Conservation (phyloP, 35 echinoderm and acorn worm species). For the Ophiothrix spiculata region DNA sequence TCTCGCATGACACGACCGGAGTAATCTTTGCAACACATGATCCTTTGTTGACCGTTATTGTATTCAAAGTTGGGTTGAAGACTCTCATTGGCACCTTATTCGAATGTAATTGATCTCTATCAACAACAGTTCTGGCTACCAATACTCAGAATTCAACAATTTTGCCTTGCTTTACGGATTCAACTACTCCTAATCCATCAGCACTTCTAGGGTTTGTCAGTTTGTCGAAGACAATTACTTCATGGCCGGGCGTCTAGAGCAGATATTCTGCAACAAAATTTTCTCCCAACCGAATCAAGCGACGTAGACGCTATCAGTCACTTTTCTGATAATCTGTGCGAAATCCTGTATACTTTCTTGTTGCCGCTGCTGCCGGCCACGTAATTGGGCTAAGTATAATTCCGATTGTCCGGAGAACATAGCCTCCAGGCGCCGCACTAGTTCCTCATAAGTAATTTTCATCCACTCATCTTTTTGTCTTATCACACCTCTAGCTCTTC, state of each 20-base stretch:
- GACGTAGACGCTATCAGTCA: too few species aligned
- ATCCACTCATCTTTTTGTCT: too few species aligned
- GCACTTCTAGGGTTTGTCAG: not conserved
- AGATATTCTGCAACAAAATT: not conserved
- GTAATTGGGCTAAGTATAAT: too few species aligned
- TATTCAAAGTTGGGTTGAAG: not conserved
- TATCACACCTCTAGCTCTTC: too few species aligned
- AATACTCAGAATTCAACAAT: not conserved
- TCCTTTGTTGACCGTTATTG: not conserved
- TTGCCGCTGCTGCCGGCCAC: too few species aligned
- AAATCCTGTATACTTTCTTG: too few species aligned
- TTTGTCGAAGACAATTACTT: not conserved
- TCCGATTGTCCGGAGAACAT: too few species aligned
- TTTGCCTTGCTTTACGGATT: not conserved
- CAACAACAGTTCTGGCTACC: not conserved
- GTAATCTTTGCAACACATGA: too few species aligned
- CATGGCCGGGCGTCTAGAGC: not conserved
- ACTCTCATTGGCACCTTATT: not conserved
- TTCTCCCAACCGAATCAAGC: not conserved
- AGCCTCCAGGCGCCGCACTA: too few species aligned
- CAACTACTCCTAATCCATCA: not conserved
- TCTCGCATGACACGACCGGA: not conserved
- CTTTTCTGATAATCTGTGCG: too few species aligned
- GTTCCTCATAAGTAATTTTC: too few species aligned
- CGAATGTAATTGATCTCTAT: not conserved